These are phyloP conservation scores for Merops nubicus DNA, from an alignment of 2,113 vertebrate genomes.

Conservation along the genomic window DNA sequence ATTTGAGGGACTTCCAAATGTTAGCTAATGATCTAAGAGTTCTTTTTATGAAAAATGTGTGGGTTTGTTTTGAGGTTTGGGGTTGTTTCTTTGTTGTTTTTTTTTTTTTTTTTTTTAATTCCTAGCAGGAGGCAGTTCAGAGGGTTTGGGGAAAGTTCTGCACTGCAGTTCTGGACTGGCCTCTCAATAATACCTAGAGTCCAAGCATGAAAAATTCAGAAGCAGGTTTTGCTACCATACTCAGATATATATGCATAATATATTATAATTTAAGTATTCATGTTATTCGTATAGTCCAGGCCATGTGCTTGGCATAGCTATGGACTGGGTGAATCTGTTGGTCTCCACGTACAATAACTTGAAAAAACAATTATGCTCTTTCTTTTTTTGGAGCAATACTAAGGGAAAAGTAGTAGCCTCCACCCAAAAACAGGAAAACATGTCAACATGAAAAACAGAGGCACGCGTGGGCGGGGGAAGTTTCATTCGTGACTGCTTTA, in stretches of 20 bases:
- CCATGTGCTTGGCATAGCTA: background rate
- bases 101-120: background rate
- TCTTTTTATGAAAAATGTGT: constrained; percentile 64
- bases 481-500: background rate
- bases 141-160: background rate
- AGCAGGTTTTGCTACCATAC: background rate
- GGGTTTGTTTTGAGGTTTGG: constrained; percentile 59
- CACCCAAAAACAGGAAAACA: background rate
- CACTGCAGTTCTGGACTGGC: background rate
- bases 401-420: background rate
- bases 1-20: constrained; percentile 72
- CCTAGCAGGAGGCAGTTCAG: constrained; percentile 26
- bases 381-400: background rate
- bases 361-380: background rate
- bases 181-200: background rate
- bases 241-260: fast-evolving
- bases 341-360: background rate
- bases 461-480: constrained; percentile 11
- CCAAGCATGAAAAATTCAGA: background rate
- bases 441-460: background rate
- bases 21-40: constrained; percentile 68
- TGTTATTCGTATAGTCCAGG: background rate
- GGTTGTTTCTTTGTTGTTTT: background rate
- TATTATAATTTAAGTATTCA: background rate
- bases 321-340: background rate